phyloP scores from a whole-genome alignment of 2,888 invertebrate genomes.

The Stenotaenia linearis region DNA sequence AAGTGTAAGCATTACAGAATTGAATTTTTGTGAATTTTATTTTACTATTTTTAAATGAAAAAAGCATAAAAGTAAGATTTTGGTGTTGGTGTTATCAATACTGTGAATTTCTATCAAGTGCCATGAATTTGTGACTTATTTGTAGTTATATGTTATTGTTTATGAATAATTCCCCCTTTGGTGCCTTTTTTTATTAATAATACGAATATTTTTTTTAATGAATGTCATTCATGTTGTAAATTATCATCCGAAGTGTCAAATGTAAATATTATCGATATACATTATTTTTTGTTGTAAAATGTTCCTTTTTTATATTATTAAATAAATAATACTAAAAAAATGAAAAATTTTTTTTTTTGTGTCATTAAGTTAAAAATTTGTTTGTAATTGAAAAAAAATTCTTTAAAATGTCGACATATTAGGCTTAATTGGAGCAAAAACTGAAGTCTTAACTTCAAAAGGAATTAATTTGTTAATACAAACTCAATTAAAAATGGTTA shows the following conservation, averaged over 20 bases:
- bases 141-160: not conserved
- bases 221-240: conserved; percentile 20
- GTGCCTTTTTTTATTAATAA: not conserved
- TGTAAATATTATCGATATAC: conserved; percentile 8
- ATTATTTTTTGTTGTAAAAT: conserved; percentile 14
- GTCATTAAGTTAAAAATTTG: not conserved
- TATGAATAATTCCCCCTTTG: not conserved
- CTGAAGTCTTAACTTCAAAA: no score
- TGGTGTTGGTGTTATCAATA: not conserved
- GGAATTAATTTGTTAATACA: no score
- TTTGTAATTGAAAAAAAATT: not conserved
- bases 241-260: conserved; percentile 1
- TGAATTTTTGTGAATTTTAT: not conserved
- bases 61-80: not conserved
- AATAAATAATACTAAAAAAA: not conserved
- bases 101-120: not conserved
- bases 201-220: not conserved
- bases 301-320: conserved; percentile 10
- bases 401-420: no score
- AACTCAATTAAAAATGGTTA: no score
- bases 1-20: not conserved
- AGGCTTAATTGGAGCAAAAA: not conserved
- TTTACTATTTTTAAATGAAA: not conserved
- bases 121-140: not conserved
- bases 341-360: not conserved